Evolutionary conservation across 2,797 vertebrate species (phyloP), one percentile per base, ranked within the genome.

Genomic region (Gymnothorax reevesii): DNA sequence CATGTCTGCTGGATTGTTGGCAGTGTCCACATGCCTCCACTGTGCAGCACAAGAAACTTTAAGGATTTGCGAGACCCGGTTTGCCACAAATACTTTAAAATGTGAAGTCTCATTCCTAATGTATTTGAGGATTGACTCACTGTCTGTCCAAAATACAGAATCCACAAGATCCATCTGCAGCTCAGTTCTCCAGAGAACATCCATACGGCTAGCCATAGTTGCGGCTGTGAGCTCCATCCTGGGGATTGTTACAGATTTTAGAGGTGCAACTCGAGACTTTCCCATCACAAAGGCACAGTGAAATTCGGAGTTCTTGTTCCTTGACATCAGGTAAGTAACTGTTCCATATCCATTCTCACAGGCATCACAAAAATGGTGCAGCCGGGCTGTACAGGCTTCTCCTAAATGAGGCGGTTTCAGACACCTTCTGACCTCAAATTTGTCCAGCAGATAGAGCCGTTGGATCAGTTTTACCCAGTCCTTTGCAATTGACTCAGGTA

Each of bases 111-210:
- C 85, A 20, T 79, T 86, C 42, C 42, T 80, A 2, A 79, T 60
- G 6, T 80, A 87, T 7, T 83, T 55, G n/a, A 73, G 20, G 12
- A 73, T 17, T 9, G 86, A 90, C n/a, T 22, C 2, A 4, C 84
- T 89, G 52, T 90, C 87, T 0, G 77, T 90, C 85, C 88, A 88
- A 80, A 87, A 88, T 22, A 84, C 2, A 57, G 85, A 89, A 4
- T 86, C 59, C 2, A 83, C 52, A 42, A 90, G 85, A 2, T 9
- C 17, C 64, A 90, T 84, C 2, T 87, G 88, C 8, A 88, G 3
- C 52, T 89, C 86, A 54, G 60, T 87, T 57, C 52, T 87, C 85
- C 87, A 87, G 13, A 90, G 42, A 0, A 7, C 3, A 27, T 90
- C 84, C 75, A 84, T 86, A 22, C 27, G 27, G 15, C 66, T 84